Evolutionary conservation across 1,140 invertebrate species (phyloP).

Genomic region (Drosophila sturtevanti): DNA sequence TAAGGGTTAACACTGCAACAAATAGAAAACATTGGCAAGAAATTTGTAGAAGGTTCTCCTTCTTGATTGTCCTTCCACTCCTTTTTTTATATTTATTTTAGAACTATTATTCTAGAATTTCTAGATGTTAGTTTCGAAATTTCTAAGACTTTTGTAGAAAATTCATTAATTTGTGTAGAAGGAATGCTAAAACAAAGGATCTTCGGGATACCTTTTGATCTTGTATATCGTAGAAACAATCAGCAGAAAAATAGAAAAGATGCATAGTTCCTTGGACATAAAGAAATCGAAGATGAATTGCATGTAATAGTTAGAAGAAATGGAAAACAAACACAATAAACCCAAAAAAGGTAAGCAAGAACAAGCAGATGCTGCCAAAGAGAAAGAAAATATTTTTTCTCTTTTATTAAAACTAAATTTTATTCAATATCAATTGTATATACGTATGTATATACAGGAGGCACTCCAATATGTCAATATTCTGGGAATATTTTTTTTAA

Average conservation of each 20-base stretch:
- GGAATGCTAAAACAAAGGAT: not conserved
- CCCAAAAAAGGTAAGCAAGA: not conserved
- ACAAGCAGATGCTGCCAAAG: not conserved
- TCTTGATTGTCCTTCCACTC: too few relatives aligned
- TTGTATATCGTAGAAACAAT: not conserved
- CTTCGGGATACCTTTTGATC: not conserved
- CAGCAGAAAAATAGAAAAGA: not conserved
- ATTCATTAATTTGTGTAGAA: too few relatives aligned
- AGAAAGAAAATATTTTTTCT: not conserved
- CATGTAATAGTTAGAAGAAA: not conserved
- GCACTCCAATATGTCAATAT: constrained; percentile 24
- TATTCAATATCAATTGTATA: too few relatives aligned
- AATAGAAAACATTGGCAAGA: not conserved
- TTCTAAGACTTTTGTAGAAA: too few relatives aligned
- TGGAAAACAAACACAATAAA: not conserved
- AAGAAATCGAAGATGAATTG: not conserved
- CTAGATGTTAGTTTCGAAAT: too few relatives aligned
- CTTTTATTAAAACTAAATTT: not conserved
- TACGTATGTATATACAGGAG: too few relatives aligned
- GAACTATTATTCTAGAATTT: too few relatives aligned
- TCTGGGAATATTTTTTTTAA: constrained; percentile 45
- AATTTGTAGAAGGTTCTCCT: not conserved
- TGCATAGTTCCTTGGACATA: not conserved
- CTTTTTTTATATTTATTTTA: too few relatives aligned
- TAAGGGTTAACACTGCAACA: constrained; percentile 16